Conservation (phyloP, 2,888 invertebrate genomes). For the Tenthredo mesomela region DNA sequence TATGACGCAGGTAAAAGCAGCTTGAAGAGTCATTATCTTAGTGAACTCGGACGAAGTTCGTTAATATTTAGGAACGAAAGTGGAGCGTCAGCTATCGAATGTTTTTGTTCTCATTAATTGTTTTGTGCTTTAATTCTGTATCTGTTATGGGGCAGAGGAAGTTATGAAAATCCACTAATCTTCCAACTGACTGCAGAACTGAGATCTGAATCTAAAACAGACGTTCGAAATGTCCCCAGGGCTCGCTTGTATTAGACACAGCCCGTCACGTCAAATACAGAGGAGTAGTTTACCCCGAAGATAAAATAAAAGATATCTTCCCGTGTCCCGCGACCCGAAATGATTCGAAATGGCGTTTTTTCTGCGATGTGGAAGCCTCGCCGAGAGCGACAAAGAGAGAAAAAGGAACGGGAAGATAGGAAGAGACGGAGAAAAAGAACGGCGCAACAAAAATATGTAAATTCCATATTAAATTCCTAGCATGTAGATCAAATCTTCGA, state of each 20-base stretch:
- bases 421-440: neutral
- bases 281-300: constrained; percentile 35
- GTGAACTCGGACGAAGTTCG: neutral
- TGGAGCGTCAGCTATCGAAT: neutral
- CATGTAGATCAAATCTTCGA: constrained; percentile 27
- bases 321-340: constrained; percentile 46
- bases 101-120: neutral
- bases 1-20: neutral
- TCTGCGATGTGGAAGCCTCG: neutral
- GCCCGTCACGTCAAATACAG: constrained; percentile 47
- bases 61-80: neutral
- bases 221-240: constrained; percentile 38
- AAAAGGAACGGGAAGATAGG: neutral
- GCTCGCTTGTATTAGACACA: constrained; percentile 40
- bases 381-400: neutral
- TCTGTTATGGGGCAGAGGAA: neutral
- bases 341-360: constrained; percentile 47
- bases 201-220: constrained; percentile 40
- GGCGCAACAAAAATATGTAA: neutral
- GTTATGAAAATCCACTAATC: constrained; percentile 34
- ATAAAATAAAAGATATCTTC: constrained; percentile 49
- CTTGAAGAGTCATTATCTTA: neutral
- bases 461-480: constrained; percentile 14
- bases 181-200: constrained; percentile 28
- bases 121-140: neutral